A percentile compares a stretch with the other conserved stretches of the same genome.
Evolutionary conservation across 1,140 invertebrate species (phyloP).

Genomic region (Saccostrea cuccullata): DNA sequence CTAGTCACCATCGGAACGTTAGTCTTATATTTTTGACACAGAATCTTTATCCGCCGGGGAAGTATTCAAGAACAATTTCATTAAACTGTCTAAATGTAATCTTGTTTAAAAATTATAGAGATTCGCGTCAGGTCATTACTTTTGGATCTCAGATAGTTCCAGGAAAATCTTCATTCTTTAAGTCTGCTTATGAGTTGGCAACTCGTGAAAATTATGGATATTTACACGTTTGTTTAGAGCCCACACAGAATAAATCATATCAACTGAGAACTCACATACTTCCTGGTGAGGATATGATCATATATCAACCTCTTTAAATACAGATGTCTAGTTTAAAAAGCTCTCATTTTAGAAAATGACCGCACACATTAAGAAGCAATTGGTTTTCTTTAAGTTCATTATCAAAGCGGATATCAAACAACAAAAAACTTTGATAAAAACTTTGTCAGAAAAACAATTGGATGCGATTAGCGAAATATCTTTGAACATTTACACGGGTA

Average conservation of each 20-base stretch:
- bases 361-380: not conserved
- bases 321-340: not conserved
- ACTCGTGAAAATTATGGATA: conserved; percentile 42
- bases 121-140: conserved; percentile 48
- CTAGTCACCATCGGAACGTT: conserved; percentile 43
- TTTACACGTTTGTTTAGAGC: conserved; percentile 47
- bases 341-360: conserved; percentile 11
- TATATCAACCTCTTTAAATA: conserved; percentile 43
- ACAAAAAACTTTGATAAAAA: conserved; percentile 35
- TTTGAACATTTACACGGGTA: conserved; percentile 43
- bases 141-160: conserved; percentile 54
- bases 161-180: conserved; percentile 37
- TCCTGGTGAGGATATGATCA: conserved; percentile 46
- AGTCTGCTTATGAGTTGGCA: conserved; percentile 37
- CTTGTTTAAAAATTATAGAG: conserved; percentile 50
- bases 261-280: conserved; percentile 51
- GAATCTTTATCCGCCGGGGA: conserved; percentile 50
- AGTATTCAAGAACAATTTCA: conserved; percentile 48
- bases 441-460: conserved; percentile 25
- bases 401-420: conserved; percentile 3
- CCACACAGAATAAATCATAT: conserved; percentile 30
- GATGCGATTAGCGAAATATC: conserved; percentile 36
- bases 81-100: conserved; percentile 53
- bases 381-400: not conserved
- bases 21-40: conserved; percentile 51